Evolutionary conservation across 1,140 invertebrate species (phyloP), one percentile per base, ranked within the genome.

Genomic region (Drusus annulatus): DNA sequence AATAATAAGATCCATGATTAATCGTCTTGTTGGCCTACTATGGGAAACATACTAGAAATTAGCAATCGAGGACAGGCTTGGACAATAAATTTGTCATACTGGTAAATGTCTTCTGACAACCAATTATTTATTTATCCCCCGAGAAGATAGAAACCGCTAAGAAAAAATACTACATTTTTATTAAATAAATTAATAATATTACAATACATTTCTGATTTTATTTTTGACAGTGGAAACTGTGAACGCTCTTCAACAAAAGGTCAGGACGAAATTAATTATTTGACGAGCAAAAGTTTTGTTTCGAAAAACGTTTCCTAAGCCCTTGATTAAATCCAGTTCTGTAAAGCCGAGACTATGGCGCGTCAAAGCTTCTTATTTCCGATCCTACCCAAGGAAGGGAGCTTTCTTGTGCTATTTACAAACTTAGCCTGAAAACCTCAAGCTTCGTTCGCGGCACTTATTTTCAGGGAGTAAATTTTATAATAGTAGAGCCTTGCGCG

Each of bases 351-450:
- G 36, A 65, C 36, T 63, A 28, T 25, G 62, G 62, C 21, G 36
- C 45, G 28, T 71, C 28, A 71, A 71, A 71, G 68, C 68, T 71
- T 16, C 68, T 71, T 71, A 71, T 71, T 71, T 51, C 68, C 68
- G 25, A 36, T 19, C 1, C 17, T 7, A 17, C 36, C 45, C 3
- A 45, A 10, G 10, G 8, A 45, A 45, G n/a, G 28, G 21, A 71
- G 68, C 28, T 36, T 50, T 71, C 68, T 71, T 71, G 68, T 28
- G 45, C 51, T 71, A 71, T 71, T 71, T 71, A 51, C 68, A 71
- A 71, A 71, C 21, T 63, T 63, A 7, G 13, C 68, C 45, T 71
- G 28, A 71, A 71, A 71, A 71, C 36, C 28, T 19, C 28, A 31
- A 51, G 25, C 68, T 0, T 71, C 45, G 45, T 71, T 71, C 17